These are phyloP conservation scores for Stomatorhinus ivindoensis DNA, from an alignment of 2,113 vertebrate species.

Conservation along the genomic window DNA sequence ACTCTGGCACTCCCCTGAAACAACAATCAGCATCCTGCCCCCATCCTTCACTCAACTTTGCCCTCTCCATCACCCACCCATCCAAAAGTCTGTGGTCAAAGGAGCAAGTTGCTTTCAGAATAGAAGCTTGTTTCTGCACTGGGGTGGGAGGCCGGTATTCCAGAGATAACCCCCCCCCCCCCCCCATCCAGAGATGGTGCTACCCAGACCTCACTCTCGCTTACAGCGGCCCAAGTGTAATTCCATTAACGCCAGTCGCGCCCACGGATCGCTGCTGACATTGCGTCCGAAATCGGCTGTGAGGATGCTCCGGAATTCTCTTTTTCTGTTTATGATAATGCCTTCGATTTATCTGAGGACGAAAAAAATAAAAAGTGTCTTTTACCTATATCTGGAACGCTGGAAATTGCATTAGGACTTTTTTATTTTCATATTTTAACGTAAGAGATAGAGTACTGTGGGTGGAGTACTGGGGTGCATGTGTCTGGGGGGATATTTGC, in stretches of 20 bases:
- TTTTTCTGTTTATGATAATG: slow-evolving; percentile 10
- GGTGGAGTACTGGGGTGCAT: slow-evolving; percentile 8
- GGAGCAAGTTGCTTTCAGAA: not conserved
- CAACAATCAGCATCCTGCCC: not conserved
- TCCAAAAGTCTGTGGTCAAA: not conserved
- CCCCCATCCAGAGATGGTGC: not conserved
- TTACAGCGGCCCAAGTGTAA: slow-evolving; percentile 15
- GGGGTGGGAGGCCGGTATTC: not conserved
- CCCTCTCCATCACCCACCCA: not conserved
- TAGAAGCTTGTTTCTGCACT: not conserved
- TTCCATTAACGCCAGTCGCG: slow-evolving; percentile 9
- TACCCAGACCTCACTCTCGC: slow-evolving; percentile 23
- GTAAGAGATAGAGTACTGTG: slow-evolving; percentile 18
- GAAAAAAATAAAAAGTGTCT: not conserved
- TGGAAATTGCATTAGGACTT: slow-evolving; percentile 5
- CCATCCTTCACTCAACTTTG: slow-evolving; percentile 5
- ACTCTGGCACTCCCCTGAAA: not conserved
- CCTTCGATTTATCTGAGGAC: slow-evolving; percentile 13
- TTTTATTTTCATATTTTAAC: slow-evolving; percentile 16
- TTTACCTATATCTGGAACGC: slow-evolving; percentile 18
- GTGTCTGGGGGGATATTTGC: slow-evolving; percentile 20
- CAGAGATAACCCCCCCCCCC: not conserved
- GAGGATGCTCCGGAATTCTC: not conserved
- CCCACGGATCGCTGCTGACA: not conserved
- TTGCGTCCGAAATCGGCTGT: not conserved